These are phyloP conservation scores for Platysternon megacephalum DNA, from an alignment of 2,113 vertebrate genomes.

Conservation along the genomic window DNA sequence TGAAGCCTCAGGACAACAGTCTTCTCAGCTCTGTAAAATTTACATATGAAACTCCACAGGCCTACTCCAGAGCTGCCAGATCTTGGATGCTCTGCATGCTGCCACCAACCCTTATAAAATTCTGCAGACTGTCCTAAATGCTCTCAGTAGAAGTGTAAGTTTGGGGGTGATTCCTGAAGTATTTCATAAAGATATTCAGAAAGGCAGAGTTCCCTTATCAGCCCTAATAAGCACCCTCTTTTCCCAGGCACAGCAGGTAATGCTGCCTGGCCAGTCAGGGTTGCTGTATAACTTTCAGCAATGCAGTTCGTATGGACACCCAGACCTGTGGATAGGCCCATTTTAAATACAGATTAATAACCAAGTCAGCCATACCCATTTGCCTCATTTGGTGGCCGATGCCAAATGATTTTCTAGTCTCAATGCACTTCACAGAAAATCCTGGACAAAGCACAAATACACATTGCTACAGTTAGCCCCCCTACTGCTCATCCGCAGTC, in stretches of 20 bases:
- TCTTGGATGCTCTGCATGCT: background rate
- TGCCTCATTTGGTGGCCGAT: background rate
- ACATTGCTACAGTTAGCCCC: background rate
- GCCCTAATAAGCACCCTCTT: background rate
- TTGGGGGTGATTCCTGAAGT: background rate
- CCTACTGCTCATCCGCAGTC: background rate
- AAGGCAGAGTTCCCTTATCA: background rate
- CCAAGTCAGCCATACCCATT: background rate
- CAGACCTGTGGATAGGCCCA: background rate
- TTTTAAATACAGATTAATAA: background rate
- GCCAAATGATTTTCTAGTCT: background rate
- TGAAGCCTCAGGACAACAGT: background rate
- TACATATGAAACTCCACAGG: background rate
- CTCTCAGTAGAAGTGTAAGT: background rate
- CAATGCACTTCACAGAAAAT: background rate
- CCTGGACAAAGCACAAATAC: background rate
- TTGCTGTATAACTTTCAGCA: background rate
- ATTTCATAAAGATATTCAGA: background rate
- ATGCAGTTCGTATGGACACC: background rate
- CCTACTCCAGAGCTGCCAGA: background rate
- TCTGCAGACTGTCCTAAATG: background rate
- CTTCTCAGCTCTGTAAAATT: background rate
- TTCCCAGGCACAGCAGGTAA: background rate
- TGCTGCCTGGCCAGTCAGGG: background rate
- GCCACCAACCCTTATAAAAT: background rate